Base-by-base conservation (phyloP, 1,140 invertebrate species). In the Drosophila guanche region DNA sequence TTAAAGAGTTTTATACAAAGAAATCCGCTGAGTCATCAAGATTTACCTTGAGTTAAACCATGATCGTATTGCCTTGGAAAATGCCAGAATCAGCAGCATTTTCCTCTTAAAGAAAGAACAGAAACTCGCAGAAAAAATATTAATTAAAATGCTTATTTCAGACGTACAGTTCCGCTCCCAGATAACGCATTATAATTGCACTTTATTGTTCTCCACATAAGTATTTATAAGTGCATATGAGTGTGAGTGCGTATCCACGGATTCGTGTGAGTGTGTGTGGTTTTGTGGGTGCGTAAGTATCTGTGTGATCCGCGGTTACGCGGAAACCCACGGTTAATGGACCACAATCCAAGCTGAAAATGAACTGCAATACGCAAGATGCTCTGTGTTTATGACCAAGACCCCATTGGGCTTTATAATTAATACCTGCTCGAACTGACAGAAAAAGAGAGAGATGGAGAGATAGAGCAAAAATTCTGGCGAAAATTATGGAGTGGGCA, bases 261-360 rank as follows among this genome's bases (percentile, higher is more conserved):
- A 20, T 20, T 20, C 16, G 16, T 20, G 4, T 41, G 5, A n/a
- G 22, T 29, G 10, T 6, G 8, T 62, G 47, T 6, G 16, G 3
- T 46, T 46, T 37, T 62, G 57, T 14, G 25, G 22, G n/a, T 23
- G 27, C 40, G n/a, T 27, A 27, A 27, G 57, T 25, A 5, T 14
- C 23, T 25, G 16, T 37, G 10, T 33, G 33, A 37, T 37, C 33
- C 5, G 33, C 33, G 33, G 29, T 8, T 33, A 33, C 29, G 29
- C 2, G 29, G 0, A 22, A 16, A 25, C 14, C 40, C 16, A 7
- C 25, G 40, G 40, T 68, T 56, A 69, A 69, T 56, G 54, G 62
- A 54, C 46, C 47, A 52, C 79, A 78, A 60, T 40, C 54, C 68
- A 60, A 58, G 74, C 79, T 40, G 72, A 86, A 69, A 85, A 80